Conservation (phyloP, 2,888 invertebrate genomes). For the Cosmorhoe ocellata region DNA sequence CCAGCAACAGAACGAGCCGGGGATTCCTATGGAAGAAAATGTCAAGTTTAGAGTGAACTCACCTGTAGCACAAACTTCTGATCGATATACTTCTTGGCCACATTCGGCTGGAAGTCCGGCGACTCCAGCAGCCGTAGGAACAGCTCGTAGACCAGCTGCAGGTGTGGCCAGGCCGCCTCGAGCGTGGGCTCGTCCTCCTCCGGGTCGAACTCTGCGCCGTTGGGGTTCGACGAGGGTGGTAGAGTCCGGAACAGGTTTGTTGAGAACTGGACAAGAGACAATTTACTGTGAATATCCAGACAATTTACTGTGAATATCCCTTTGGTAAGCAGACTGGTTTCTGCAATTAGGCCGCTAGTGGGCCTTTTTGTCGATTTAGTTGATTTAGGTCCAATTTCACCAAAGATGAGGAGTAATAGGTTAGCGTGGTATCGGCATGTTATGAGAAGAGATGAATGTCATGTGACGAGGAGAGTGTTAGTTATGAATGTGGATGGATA, state of each 20-base stretch:
- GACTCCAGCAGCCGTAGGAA: constrained; percentile 93
- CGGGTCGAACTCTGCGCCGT: constrained; percentile 94
- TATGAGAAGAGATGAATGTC: too few species aligned
- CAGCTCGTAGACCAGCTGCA: constrained; percentile 91
- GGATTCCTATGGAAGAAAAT: too few species aligned
- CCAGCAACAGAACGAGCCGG: too few species aligned
- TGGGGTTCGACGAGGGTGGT: constrained; percentile 93
- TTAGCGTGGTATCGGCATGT: too few species aligned
- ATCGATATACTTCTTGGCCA: constrained; percentile 96
- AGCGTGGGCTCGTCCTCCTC: constrained; percentile 98
- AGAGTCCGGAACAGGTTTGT: constrained; percentile 94
- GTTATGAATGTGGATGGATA: too few species aligned
- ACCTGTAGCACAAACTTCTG: constrained; percentile 97
- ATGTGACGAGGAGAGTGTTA: too few species aligned
- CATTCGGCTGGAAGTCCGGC: constrained; percentile 94
- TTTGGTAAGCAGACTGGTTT: too few species aligned
- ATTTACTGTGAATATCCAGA: neutral
- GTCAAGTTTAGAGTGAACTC: constrained; percentile 32
- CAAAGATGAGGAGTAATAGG: too few species aligned
- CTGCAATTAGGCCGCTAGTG: too few species aligned
- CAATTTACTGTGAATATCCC: too few species aligned
- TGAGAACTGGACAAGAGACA: constrained; percentile 84
- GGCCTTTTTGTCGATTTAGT: too few species aligned
- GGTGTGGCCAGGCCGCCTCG: constrained; percentile 97
- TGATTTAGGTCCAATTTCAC: too few species aligned